Evolutionary conservation across 2,113 vertebrate species (phyloP), one percentile per base, ranked within the genome.

Genomic region (Lontra canadensis): DNA sequence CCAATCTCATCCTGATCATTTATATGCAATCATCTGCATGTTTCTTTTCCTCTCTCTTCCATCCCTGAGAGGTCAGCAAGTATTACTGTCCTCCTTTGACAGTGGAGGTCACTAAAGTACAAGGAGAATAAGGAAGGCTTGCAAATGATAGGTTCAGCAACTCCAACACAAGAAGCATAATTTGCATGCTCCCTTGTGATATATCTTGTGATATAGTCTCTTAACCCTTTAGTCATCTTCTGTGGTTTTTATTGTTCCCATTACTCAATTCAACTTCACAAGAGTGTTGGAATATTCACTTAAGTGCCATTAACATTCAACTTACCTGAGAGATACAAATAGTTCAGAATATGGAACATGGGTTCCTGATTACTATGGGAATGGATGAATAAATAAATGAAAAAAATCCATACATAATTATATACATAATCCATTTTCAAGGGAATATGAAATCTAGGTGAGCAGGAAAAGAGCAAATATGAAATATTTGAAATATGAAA

Each of bases 11-110:
- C 8, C 55, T 90, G 36, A 92, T 89, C 86, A 96, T 97, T 92
- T 93, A 65, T 79, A 95, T 78, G 84, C 90, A 89, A 29, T 87
- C 65, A 94, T 97, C 94, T 96, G 67, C 96, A 96, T 94, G 90
- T 55, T 95, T 96, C 42, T 73, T 81, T 92, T 90, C 26, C 67
- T 95, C 47, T 67, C 79, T 80, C 90, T 83, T 57, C 61, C 61
- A 89, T 90, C n/a, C 47, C 90, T 95, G 90, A 96, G 96, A 90
- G 78, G 79, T 96, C 87, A 92, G 95, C 74, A 92, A 80, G n/a
- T 89, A 86, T 85, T 91, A 61, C 21, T 96, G 44, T 86, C 67
- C 73, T 86, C 87, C 6, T n/a, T 83, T 97, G 95, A 97, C 94
- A 96, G n/a, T 80, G 42, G 73, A 96, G 79, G 90, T 95, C 93